These are phyloP conservation scores for Muscicapa striata DNA, from an alignment of 2,797 vertebrate genomes.

Conservation along the genomic window DNA sequence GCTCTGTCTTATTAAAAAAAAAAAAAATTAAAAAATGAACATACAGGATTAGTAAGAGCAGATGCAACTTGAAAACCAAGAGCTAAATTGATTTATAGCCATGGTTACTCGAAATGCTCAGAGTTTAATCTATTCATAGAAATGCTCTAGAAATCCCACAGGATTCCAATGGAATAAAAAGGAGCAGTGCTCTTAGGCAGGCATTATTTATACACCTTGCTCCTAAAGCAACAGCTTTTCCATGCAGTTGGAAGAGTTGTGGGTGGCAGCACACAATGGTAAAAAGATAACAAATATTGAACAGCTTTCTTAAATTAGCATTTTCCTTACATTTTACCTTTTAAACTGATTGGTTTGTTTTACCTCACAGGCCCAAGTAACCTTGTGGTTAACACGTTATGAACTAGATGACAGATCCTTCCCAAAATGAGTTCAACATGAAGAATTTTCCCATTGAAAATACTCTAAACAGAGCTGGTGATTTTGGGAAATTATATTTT, in stretches of 20 bases:
- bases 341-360: constrained; percentile 19
- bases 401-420: neutral
- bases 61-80: constrained; percentile 37
- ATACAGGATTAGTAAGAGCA: constrained; percentile 17
- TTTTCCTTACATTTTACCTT: constrained; percentile 5
- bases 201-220: constrained; percentile 66
- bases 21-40: neutral
- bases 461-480: neutral
- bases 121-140: constrained; percentile 69
- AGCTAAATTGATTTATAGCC: constrained; percentile 62
- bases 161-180: constrained; percentile 57
- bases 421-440: neutral
- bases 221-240: constrained; percentile 45
- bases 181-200: constrained; percentile 24
- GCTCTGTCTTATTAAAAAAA: neutral
- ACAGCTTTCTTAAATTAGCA: constrained; percentile 16
- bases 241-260: neutral
- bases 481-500: constrained; percentile 1
- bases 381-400: neutral
- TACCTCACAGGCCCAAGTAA: constrained; percentile 37
- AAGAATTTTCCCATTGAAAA: constrained; percentile 38
- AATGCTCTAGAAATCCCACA: constrained; percentile 69
- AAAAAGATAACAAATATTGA: constrained; percentile 33
- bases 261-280: constrained; percentile 26
- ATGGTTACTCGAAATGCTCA: constrained; percentile 69